Base-by-base conservation (phyloP, 2,113 vertebrate genomes). In the Etheostoma spectabile region DNA sequence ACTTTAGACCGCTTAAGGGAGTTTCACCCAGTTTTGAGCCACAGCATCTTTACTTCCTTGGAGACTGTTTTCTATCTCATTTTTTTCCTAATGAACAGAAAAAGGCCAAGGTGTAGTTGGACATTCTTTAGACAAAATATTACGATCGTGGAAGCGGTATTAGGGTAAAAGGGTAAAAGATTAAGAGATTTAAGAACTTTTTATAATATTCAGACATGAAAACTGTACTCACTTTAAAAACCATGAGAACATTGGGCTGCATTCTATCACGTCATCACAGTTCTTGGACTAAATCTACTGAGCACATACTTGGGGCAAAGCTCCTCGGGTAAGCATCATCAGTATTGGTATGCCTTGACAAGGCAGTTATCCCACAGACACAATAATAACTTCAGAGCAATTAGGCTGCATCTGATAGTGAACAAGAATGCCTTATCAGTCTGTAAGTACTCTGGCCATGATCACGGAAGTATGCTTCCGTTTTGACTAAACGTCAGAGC, bases 381-480 rank as follows among this genome's bases (percentile, higher is more conserved):
- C 74, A 85, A 82, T 89, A 87, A 89, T 76, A 86, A 84, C 67
- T 70, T 57, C 60, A 21, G 51, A 55, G 85, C 83, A 51, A 90
- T 90, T 89, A 81, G 85, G 70, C 88, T 86, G 42, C 70, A 89
- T 88, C 89, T 87, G 91, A 92, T 88, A 87, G 82, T 5, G 65
- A 69, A 16, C 69, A 38, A 88, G 72, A 46, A 64, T 7, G 57
- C 74, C 80, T 90, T 90, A 91, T 91, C 86, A 46, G 78, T 19
- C 65, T 79, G 2, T 53, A 45, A 83, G 81, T 55, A n/a, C 69
- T 79, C 83, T 78, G 88, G 79, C 57, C 76, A 49, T 7, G 67
- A 86, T 89, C 84, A 73, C 56, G 70, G 71, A 73, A 70, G 77
- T 84, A 74, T 66, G 87, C 74, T 80, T 90, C 85, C 60, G 22